Percentiles rank a stretch among this genome's conserved stretches.
Evolutionary conservation across 2,797 vertebrate species (phyloP).

Genomic region (Pampus argenteus): DNA sequence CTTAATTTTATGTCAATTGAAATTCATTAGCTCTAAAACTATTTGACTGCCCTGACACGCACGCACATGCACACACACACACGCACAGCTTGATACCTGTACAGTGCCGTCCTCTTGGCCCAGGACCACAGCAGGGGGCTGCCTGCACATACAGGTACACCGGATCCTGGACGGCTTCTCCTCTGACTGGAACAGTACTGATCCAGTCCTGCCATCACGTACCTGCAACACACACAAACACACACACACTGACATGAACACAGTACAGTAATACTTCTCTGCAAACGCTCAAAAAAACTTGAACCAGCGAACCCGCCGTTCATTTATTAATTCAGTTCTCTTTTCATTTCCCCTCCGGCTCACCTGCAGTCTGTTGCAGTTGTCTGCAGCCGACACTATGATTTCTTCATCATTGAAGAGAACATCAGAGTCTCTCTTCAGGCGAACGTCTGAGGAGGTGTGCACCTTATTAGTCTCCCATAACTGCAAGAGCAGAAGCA

Average conservation of each 20-base stretch:
- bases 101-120: slow-evolving; percentile 87
- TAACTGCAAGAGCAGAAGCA: slow-evolving; percentile 80
- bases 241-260: slow-evolving; percentile 9
- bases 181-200: slow-evolving; percentile 85
- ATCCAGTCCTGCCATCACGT: slow-evolving; percentile 85
- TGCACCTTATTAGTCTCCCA: slow-evolving; percentile 96
- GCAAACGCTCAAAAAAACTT: neutral
- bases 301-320: neutral
- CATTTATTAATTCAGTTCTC: neutral
- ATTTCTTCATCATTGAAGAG: slow-evolving; percentile 84
- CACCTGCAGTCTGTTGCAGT: slow-evolving; percentile 91
- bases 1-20: too few species aligned
- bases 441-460: slow-evolving; percentile 88
- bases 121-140: slow-evolving; percentile 82
- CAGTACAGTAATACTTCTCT: neutral
- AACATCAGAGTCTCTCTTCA: slow-evolving; percentile 93
- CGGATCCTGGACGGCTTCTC: slow-evolving; percentile 85
- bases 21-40: neutral
- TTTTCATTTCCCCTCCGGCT: slow-evolving; percentile 8
- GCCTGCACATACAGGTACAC: slow-evolving; percentile 87
- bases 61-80: neutral
- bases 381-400: slow-evolving; percentile 90
- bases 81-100: slow-evolving; percentile 78
- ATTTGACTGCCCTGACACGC: neutral
- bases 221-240: slow-evolving; percentile 81